These are phyloP conservation scores for Trematocara variabile DNA, from an alignment of 2,113 vertebrate genomes.

Conservation along the genomic window DNA sequence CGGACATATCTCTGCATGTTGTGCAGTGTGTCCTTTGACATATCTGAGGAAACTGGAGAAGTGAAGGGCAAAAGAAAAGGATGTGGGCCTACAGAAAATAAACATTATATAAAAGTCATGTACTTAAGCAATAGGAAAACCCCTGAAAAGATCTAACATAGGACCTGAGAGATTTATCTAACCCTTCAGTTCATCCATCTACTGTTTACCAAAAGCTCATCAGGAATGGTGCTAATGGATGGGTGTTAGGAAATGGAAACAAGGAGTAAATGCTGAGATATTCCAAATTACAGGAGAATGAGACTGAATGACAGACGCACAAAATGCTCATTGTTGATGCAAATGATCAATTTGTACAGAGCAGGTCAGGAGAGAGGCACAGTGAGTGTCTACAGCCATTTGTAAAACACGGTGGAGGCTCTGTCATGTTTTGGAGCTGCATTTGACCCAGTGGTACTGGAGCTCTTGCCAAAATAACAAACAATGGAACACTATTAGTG, in stretches of 20 bases:
- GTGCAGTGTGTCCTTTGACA: not conserved
- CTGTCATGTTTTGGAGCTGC: not conserved
- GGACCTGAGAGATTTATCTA: not conserved
- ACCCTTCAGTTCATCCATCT: not conserved
- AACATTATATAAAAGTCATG: not conserved
- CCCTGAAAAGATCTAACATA: not conserved
- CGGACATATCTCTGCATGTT: not conserved
- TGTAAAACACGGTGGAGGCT: not conserved
- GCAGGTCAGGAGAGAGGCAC: too few relatives aligned
- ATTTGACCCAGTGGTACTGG: not conserved
- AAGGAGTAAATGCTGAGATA: not conserved
- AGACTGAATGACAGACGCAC: not conserved
- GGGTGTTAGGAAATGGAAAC: not conserved
- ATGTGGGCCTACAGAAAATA: not conserved
- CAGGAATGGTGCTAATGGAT: not conserved
- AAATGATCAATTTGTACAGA: not conserved
- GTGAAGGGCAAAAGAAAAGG: not conserved
- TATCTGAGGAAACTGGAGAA: not conserved
- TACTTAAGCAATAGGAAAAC: not conserved
- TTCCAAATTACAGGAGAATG: accelerated
- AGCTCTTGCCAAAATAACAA: not conserved
- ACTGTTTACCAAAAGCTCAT: not conserved
- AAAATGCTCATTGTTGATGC: not conserved
- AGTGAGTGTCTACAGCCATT: not conserved
- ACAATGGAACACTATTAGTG: not conserved